These are phyloP conservation scores for Gasteruption jaculator DNA, from an alignment of 2,888 invertebrate genomes.

Conservation along the genomic window DNA sequence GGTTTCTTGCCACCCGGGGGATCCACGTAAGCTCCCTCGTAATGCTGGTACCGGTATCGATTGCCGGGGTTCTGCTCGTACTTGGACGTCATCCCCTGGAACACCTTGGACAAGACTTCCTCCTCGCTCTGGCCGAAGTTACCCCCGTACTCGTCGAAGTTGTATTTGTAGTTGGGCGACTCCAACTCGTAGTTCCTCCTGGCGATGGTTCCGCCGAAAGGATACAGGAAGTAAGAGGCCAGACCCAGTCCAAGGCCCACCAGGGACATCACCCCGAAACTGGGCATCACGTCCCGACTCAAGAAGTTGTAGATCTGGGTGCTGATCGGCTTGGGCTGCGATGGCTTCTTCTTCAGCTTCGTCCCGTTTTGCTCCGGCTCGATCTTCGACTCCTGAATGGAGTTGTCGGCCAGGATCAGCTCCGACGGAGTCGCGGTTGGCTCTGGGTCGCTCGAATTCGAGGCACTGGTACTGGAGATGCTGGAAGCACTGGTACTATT, in stretches of 20 bases:
- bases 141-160: constrained; percentile 64
- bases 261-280: constrained; percentile 69
- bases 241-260: constrained; percentile 72
- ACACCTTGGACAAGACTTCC: constrained; percentile 70
- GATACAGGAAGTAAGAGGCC: constrained; percentile 74
- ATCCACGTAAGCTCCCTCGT: constrained; percentile 40
- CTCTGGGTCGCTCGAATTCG: constrained; percentile 17
- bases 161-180: constrained; percentile 59
- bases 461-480: constrained; percentile 31
- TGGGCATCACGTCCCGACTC: constrained; percentile 76
- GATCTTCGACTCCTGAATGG: constrained; percentile 48
- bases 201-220: constrained; percentile 62
- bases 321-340: constrained; percentile 58
- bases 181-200: constrained; percentile 61
- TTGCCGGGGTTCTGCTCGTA: constrained; percentile 14
- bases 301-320: constrained; percentile 74
- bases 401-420: constrained; percentile 23
- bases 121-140: constrained; percentile 71
- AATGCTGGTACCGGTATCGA: constrained; percentile 39
- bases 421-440: constrained; percentile 18
- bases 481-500: constrained; percentile 28
- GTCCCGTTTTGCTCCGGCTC: constrained; percentile 47
- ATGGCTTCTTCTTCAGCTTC: constrained; percentile 58
- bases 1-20: constrained; percentile 49
- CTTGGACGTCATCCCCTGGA: constrained; percentile 61